These are phyloP conservation scores for Campoletis raptor DNA, from an alignment of 2,888 invertebrate species.

Conservation along the genomic window DNA sequence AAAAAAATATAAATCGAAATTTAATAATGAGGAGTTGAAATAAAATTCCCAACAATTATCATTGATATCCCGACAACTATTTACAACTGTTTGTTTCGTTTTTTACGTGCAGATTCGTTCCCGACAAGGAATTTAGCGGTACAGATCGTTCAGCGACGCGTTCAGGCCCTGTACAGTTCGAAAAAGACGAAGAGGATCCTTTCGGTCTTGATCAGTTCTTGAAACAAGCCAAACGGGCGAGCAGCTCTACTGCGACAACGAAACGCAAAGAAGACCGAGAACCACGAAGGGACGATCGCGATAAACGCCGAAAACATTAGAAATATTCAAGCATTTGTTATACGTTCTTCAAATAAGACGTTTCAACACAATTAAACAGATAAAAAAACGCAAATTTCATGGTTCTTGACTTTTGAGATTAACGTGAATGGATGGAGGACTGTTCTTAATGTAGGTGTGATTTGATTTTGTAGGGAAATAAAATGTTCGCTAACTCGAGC, in stretches of 20 bases:
- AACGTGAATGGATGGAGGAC: neutral
- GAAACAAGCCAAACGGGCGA: conserved; percentile 96
- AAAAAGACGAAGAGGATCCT: conserved; percentile 95
- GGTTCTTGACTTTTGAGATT: neutral
- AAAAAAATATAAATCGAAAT: no score
- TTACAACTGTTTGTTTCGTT: conserved; percentile 17
- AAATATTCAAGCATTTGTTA: conserved; percentile 1
- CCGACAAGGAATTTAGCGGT: conserved; percentile 98
- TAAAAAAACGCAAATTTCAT: neutral
- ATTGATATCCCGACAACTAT: neutral
- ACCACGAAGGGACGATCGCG: conserved; percentile 80
- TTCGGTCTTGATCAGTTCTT: conserved; percentile 99
- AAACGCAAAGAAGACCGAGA: conserved; percentile 87
- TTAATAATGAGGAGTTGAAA: no score
- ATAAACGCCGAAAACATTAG: conserved; percentile 77
- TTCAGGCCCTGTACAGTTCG: conserved; percentile 98
- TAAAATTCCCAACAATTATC: no score
- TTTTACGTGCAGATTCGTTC: conserved; percentile 92
- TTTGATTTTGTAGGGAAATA: neutral
- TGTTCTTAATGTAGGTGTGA: neutral
- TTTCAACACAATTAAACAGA: neutral
- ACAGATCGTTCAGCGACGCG: conserved; percentile 91
- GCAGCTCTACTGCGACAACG: conserved; percentile 86
- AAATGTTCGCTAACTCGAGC: neutral
- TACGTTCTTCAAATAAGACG: neutral